Percentiles rank a stretch among this genome's conserved stretches.
phyloP scores from a whole-genome alignment of 2,888 invertebrate species.

The Hirtodrosophila confusa region DNA sequence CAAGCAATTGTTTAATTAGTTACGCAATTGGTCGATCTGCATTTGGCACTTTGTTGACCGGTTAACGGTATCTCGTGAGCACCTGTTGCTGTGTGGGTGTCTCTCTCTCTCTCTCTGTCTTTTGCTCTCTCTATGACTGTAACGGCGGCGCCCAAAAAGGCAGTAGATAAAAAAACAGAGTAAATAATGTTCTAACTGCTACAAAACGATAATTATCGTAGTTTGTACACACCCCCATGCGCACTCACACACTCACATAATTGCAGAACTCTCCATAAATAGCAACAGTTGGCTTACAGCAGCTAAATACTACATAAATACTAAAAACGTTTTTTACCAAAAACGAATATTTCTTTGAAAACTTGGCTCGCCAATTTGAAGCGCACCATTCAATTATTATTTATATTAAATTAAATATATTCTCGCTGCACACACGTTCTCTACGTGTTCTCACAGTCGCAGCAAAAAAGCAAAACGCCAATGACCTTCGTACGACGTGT shows the following conservation, averaged over 20 bases:
- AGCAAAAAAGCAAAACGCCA: conserved; percentile 44
- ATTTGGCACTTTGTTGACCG: conserved; percentile 37
- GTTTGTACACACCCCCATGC: conserved; percentile 35
- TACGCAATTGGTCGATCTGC: conserved; percentile 62
- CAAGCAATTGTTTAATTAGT: conserved; percentile 75
- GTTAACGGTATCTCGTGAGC: conserved; percentile 60
- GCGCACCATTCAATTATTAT: conserved; percentile 64
- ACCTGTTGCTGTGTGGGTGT: conserved; percentile 61
- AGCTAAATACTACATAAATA: conserved; percentile 20
- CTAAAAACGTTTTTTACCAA: conserved; percentile 51
- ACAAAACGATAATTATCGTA: conserved; percentile 40
- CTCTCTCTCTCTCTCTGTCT: conserved; percentile 3
- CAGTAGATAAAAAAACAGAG: conserved; percentile 40
- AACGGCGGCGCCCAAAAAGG: conserved; percentile 43
- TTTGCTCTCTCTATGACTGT: conserved; percentile 7
- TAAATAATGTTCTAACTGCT: conserved; percentile 42
- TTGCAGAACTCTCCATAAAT: conserved; percentile 48
- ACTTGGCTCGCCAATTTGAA: conserved; percentile 61
- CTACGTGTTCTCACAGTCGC: conserved; percentile 51
- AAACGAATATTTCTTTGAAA: conserved; percentile 49
- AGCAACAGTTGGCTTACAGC: conserved; percentile 48
- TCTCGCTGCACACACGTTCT: conserved; percentile 30
- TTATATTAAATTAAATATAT: conserved; percentile 57
- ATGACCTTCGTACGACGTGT: conserved; percentile 55
- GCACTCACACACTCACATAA: conserved; percentile 7